phyloP scores from a whole-genome alignment of 1,140 invertebrate genomes.

The Drosophila nasuta region DNA sequence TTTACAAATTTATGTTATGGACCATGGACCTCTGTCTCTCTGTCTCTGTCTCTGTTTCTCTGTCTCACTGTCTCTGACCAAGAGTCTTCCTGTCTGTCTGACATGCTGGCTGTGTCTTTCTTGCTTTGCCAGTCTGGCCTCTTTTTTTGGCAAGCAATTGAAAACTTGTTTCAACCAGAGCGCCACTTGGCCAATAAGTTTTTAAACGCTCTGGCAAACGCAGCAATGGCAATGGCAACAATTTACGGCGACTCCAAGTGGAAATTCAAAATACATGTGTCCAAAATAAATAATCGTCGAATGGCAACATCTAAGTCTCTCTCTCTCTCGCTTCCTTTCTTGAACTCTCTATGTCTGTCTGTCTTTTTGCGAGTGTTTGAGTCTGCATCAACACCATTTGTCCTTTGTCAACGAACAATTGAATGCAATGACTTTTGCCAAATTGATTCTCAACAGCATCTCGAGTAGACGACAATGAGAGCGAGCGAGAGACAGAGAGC shows the following conservation, averaged over 20 bases:
- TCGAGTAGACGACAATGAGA: conserved; percentile 59
- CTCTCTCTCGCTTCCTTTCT: background rate
- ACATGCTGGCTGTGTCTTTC: background rate
- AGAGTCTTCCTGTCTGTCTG: conserved; percentile 14
- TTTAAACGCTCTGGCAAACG: conserved; percentile 72
- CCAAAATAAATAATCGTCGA: conserved; percentile 75
- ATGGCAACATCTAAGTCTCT: conserved; percentile 19
- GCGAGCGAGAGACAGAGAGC: background rate
- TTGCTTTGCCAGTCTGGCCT: conserved; percentile 15
- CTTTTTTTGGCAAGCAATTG: conserved; percentile 78
- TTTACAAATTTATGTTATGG: conserved; percentile 76
- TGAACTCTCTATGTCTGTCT: conserved; percentile 22
- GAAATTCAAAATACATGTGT: conserved; percentile 73
- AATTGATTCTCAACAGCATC: conserved; percentile 74
- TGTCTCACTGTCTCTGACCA: conserved; percentile 1
- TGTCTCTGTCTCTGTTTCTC: conserved; percentile 7
- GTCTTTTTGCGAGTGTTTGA: conserved; percentile 26
- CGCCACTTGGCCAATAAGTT: conserved; percentile 72
- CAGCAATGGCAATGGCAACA: conserved; percentile 42
- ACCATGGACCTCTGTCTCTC: conserved; percentile 23
- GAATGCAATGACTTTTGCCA: conserved; percentile 82
- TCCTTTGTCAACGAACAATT: conserved; percentile 81
- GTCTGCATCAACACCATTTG: conserved; percentile 77
- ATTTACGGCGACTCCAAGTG: conserved; percentile 52
- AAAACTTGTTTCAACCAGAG: conserved; percentile 59